A percentile compares a stretch with the other conserved stretches of the same genome.
Conservation (phyloP, 35 echinoderm and acorn worm species). For the Stichopus chloronotus region DNA sequence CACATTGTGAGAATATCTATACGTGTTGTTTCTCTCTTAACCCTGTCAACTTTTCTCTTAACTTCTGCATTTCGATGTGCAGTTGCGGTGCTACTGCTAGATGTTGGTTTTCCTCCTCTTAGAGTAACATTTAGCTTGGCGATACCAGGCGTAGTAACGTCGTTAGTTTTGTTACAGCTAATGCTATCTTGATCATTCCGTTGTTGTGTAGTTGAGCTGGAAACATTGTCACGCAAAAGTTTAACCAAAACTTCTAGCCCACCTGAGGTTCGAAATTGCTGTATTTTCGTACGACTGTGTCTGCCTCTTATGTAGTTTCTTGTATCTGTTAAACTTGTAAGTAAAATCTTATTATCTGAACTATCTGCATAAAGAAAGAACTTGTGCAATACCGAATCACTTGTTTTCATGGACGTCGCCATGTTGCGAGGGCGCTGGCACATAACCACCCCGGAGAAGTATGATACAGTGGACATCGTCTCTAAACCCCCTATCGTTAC, state of each 20-base stretch:
- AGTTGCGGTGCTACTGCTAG: too few species aligned
- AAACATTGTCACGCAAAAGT: background rate
- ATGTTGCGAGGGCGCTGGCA: background rate
- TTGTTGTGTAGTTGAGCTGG: background rate
- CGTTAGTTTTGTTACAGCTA: background rate
- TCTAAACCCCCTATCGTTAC: too few species aligned
- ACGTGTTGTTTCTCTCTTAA: background rate
- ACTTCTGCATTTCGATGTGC: too few species aligned
- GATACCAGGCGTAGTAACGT: background rate
- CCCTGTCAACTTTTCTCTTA: background rate
- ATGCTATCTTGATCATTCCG: background rate
- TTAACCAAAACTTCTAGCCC: slow-evolving; percentile 42
- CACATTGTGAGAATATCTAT: slow-evolving; percentile 9
- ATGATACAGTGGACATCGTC: too few species aligned
- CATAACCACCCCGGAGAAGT: too few species aligned
- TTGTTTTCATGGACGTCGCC: background rate
- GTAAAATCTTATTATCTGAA: background rate
- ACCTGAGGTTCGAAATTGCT: background rate
- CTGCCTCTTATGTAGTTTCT: slow-evolving; percentile 32
- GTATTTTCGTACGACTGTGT: background rate
- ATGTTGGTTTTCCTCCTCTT: too few species aligned
- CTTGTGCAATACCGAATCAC: background rate
- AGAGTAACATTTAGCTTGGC: background rate
- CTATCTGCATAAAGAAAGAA: background rate
- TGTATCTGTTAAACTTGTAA: background rate